Evolutionary conservation across 2,888 invertebrate genomes (phyloP), one percentile per base, ranked within the genome.

Genomic region (Pelosia muscerda): DNA sequence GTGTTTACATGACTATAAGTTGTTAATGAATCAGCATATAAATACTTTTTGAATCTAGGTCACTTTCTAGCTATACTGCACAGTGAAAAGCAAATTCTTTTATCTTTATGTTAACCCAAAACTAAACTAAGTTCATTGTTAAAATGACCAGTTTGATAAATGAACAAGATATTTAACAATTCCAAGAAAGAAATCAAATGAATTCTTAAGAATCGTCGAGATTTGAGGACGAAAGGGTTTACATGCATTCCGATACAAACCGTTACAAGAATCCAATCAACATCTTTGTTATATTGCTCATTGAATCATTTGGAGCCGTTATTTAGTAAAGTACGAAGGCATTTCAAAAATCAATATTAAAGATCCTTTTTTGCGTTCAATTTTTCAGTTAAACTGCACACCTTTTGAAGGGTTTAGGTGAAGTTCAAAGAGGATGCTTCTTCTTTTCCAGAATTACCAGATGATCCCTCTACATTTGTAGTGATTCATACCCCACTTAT

Each of bases 1-100:
- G 66, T 72, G 65, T 64, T 53, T 62, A 59, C 28, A 64, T 68
- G 71, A 63, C 66, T 74, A 73, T 69, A 72, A 66, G 54, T 66
- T 69, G 64, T 65, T 58, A 65, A 64, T 79, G 80, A 81, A 42
- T 75, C 79, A 74, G 74, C 76, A 71, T 56, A 72, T 74, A 68
- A 58, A 53, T 25, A 54, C 22, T n/a, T n/a, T 2, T 23, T 26
- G 68, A 65, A 73, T 81, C 70, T 64, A 69, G 79, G 78, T 69
- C 68, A 26, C 78, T 81, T 81, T 81, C 81, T 73, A 76, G 71
- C 55, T 65, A 72, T 66, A 62, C 66, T 70, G 69, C 65, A 62
- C 42, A 49, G 26, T 23, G 53, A 57, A 56, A 60, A 23, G 59
- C 28, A 49, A 62, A 42, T 68, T 65, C 23, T 42, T 60, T 61